Evolutionary conservation across 2,888 invertebrate species (phyloP), one percentile per base, ranked within the genome.

Genomic region (Achlya flavicornis): DNA sequence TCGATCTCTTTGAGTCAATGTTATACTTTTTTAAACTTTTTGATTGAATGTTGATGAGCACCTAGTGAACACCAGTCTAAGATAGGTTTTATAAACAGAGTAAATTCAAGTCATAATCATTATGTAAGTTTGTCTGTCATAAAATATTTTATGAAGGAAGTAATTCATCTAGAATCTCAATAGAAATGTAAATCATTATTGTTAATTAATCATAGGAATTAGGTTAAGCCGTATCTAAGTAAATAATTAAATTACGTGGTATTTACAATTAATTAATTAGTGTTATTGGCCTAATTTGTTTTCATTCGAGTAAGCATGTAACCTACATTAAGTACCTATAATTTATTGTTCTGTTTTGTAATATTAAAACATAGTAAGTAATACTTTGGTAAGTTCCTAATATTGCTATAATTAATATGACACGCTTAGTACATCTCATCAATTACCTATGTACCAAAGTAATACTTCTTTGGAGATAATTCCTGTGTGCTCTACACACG

Each of bases 291-390:
- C 53, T 53, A 53, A 53, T 53, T 53, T 53, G 53, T 53, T 53
- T 53, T 53, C 19, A 53, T 53, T 53, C 53, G 16, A 53, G 16
- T 19, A 53, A 53, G 19, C 38, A 57, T 62, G 43, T 46, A 43
- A 48, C 60, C 63, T 57, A 64, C 63, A 63, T 46, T 12, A 43
- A 19, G 63, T 38, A 57, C 46, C 57, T 61, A 6, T 35, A 7
- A 35, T 10, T 60, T 10, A n/a, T 46, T 46, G n/a, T 7, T 46
- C 14, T n/a, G n/a, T 6, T 46, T 46, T 46, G 46, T 46, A n/a
- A n/a, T n/a, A n/a, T n/a, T n/a, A n/a, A n/a, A 12, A 43, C 14
- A 1, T 26, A 26, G 2, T 41, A 41, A 41, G 41, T 12, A 12
- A 41, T 38, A 8, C 38, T 38, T 38, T 38, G 38, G 8, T n/a